Base-by-base conservation (phyloP, 2,797 vertebrate species). In the Channallabes apus region DNA sequence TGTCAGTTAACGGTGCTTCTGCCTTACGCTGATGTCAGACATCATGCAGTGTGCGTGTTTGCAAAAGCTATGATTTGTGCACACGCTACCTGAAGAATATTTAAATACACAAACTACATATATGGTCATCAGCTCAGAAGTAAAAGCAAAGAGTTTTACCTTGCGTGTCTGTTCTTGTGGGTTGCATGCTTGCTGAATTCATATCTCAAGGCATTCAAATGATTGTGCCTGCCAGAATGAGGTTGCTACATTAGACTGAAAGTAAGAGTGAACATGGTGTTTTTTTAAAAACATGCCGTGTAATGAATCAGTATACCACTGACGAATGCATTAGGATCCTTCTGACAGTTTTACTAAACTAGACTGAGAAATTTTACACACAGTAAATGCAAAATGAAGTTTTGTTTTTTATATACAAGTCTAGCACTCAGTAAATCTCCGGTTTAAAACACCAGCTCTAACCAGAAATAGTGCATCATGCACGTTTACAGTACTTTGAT, bases 111-210 rank as follows among this genome's bases (percentile, higher is more conserved):
- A 76, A 56, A 20, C n/a, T 54, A 68, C 18, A 59, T 71, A 22
- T 38, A 38, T 24, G 2, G 61, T 65, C 54, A 35, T 64, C 17
- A 62, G 83, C 73, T 82, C 67, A 17, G 46, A 85, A 75, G 61
- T 65, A 61, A 71, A 80, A 82, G 80, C 73, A 51, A 22, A 56
- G 82, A 58, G 46, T 51, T 82, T 85, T 84, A 75, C 72, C 67
- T 78, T 78, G 68, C 88, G 82, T 85, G 88, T 84, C 85, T 59
- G 46, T 80, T 88, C 88, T 83, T 88, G 88, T 83, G 75, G 73
- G 64, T 59, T 65, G 82, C 78, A 69, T 84, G 88, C 82, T 85
- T 69, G 18, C 54, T 69, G 29, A 84, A 87, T 87, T 67, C 65
- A 56, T 85, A 75, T 84, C 85, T 84, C 62, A 62, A 82, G 81